Conservation (phyloP, 35 echinoderm and acorn worm genomes). For the Anneissia japonica region DNA sequence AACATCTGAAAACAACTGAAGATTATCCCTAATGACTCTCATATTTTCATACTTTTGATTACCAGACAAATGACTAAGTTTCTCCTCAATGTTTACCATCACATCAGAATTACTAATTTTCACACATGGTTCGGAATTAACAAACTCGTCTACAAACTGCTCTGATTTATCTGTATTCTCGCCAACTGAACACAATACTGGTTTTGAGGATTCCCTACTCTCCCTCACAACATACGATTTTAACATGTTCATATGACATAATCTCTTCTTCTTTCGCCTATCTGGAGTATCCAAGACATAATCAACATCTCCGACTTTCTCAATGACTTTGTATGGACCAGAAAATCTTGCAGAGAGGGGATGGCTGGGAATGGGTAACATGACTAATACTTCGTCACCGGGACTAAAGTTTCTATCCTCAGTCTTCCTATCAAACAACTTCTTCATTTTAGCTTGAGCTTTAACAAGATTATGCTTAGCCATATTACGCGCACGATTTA, state of each 20-base stretch:
- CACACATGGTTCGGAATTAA: not conserved
- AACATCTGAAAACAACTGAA: not conserved
- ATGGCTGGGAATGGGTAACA: conserved; percentile 15
- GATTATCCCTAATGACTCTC: not conserved
- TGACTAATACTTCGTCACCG: conserved; percentile 29
- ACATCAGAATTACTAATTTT: conserved; percentile 27
- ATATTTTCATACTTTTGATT: not conserved
- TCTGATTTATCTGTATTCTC: not conserved
- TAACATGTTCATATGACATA: conserved; percentile 28
- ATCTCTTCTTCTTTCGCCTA: not conserved
- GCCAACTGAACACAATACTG: not conserved
- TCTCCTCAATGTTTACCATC: not conserved
- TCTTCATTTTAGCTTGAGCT: conserved; percentile 33
- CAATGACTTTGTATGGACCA: conserved; percentile 2
- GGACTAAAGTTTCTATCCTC: not conserved
- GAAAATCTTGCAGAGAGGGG: conserved; percentile 2
- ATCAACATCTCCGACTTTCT: not conserved
- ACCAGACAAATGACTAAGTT: not conserved
- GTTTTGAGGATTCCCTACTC: not conserved
- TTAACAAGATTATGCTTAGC: conserved; percentile 21
- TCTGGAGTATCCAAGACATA: conserved; percentile 5
- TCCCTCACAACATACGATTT: not conserved
- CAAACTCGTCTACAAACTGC: not conserved
- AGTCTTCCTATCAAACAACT: conserved; percentile 23
- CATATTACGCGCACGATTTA: conserved; percentile 14